Evolutionary conservation across 2,797 vertebrate species (phyloP).

Genomic region (Hoplostethus mediterraneus): DNA sequence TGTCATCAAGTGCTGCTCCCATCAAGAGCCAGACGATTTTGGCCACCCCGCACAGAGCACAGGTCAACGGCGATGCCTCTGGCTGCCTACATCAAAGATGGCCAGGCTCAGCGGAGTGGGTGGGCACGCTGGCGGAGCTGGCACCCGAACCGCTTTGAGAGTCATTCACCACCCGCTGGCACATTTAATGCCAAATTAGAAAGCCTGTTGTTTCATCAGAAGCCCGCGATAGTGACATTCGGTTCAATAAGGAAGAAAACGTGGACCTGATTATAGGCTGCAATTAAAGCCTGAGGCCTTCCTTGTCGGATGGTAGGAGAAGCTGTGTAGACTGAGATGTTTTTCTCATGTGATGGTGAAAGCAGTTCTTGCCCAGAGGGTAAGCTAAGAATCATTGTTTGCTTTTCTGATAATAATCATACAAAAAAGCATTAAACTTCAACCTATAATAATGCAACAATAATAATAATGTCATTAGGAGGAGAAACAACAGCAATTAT

Average conservation of each 20-base stretch:
- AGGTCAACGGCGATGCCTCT: conserved; percentile 67
- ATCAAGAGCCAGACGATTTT: conserved; percentile 57
- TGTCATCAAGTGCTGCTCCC: conserved; percentile 64
- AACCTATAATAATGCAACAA: conserved; percentile 20
- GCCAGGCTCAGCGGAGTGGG: conserved; percentile 62
- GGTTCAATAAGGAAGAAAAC: conserved; percentile 47
- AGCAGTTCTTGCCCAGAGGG: conserved; percentile 28
- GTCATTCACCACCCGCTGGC: conserved; percentile 77
- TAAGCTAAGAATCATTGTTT: conserved; percentile 13
- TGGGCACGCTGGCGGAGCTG: conserved; percentile 63
- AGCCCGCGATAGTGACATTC: conserved; percentile 48
- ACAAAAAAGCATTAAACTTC: conserved; percentile 34
- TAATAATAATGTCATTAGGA: conserved; percentile 13
- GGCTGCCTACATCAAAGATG: conserved; percentile 68
- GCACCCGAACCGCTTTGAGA: conserved; percentile 55
- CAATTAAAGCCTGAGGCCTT: conserved; percentile 56
- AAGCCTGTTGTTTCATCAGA: conserved; percentile 73
- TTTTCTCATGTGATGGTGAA: conserved; percentile 30
- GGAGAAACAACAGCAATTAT: not conserved
- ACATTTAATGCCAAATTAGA: conserved; percentile 77
- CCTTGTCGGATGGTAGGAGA: conserved; percentile 32
- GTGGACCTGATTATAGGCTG: conserved; percentile 55
- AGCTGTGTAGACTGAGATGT: conserved; percentile 37
- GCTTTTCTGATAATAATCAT: conserved; percentile 23
- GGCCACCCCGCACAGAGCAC: conserved; percentile 44